These are phyloP conservation scores for Argyresthia goedartella DNA, from an alignment of 2,888 invertebrate species.

Conservation along the genomic window DNA sequence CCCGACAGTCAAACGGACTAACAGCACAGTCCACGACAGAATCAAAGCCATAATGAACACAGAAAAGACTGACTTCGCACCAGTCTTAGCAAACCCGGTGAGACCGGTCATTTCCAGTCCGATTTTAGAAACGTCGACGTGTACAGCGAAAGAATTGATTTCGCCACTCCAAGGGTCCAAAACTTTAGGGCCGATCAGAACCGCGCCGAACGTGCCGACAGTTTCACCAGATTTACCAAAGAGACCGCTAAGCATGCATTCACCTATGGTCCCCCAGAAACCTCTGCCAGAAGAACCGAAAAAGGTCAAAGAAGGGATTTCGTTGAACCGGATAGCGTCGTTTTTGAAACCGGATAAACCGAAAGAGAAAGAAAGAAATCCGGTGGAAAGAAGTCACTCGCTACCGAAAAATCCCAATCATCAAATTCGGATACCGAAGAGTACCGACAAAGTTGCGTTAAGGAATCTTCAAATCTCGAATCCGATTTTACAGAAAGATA, in stretches of 20 bases:
- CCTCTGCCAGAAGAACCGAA: slow-evolving; percentile 64
- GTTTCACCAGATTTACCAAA: slow-evolving; percentile 46
- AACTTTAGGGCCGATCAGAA: slow-evolving; percentile 70
- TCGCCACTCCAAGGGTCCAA: slow-evolving; percentile 73
- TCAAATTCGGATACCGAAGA: slow-evolving; percentile 74
- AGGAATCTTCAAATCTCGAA: slow-evolving; percentile 85
- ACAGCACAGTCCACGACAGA: slow-evolving; percentile 51
- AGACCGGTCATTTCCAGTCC: slow-evolving; percentile 87
- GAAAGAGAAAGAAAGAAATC: slow-evolving; percentile 61
- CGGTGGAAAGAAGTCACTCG: slow-evolving; percentile 68
- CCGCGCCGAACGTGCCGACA: slow-evolving; percentile 68
- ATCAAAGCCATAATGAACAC: slow-evolving; percentile 53
- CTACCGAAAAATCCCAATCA: slow-evolving; percentile 71
- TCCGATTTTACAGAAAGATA: slow-evolving; percentile 81
- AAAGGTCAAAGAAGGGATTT: slow-evolving; percentile 71
- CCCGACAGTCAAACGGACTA: slow-evolving; percentile 48
- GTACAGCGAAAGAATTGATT: slow-evolving; percentile 80
- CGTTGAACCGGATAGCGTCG: slow-evolving; percentile 81
- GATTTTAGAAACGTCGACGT: slow-evolving; percentile 85
- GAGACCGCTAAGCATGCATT: slow-evolving; percentile 66
- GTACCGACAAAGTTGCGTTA: slow-evolving; percentile 78
- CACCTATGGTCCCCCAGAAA: slow-evolving; percentile 43
- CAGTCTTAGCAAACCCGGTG: slow-evolving; percentile 68
- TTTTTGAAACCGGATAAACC: slow-evolving; percentile 76
- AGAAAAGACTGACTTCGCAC: slow-evolving; percentile 50